These are phyloP conservation scores for Coleophora flavipennella DNA, from an alignment of 2,888 invertebrate genomes.

Conservation along the genomic window DNA sequence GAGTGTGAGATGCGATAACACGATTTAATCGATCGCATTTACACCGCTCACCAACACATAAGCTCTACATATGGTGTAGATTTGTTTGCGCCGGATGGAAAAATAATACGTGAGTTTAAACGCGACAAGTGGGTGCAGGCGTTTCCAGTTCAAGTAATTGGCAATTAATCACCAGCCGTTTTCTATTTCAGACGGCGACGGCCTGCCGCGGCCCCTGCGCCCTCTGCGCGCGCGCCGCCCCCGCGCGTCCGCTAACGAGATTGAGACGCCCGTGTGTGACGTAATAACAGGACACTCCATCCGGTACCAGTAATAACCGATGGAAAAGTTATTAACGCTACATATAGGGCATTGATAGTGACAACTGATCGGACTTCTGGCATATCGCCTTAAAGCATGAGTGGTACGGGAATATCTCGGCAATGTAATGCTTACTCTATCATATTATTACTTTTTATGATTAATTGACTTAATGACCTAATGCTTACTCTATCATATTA, in stretches of 20 bases:
- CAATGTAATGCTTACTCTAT: no score
- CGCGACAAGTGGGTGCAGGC: conserved; percentile 57
- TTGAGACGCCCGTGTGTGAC: conserved; percentile 42
- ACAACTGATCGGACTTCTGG: no score
- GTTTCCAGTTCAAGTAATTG: conserved; percentile 64
- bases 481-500: no score
- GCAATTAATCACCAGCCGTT: conserved; percentile 68
- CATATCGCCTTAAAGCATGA: no score
- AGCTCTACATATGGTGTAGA: conserved; percentile 19
- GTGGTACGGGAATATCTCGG: no score
- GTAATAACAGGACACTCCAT: conserved; percentile 21
- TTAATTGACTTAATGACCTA: no score
- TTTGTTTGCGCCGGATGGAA: conserved; percentile 35
- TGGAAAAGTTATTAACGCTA: conserved; percentile 18
- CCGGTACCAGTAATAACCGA: conserved; percentile 20
- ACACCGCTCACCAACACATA: not conserved
- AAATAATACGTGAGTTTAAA: conserved; percentile 44
- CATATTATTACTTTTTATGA: no score
- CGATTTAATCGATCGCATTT: not conserved
- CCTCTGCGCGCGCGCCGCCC: conserved; percentile 19
- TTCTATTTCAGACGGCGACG: conserved; percentile 60
- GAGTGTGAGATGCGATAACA: no score
- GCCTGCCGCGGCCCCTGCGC: conserved; percentile 14
- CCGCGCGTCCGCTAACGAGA: conserved; percentile 37
- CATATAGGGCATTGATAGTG: not conserved